phyloP scores from a whole-genome alignment of 2,113 vertebrate species.

The Paratilapia polleni region DNA sequence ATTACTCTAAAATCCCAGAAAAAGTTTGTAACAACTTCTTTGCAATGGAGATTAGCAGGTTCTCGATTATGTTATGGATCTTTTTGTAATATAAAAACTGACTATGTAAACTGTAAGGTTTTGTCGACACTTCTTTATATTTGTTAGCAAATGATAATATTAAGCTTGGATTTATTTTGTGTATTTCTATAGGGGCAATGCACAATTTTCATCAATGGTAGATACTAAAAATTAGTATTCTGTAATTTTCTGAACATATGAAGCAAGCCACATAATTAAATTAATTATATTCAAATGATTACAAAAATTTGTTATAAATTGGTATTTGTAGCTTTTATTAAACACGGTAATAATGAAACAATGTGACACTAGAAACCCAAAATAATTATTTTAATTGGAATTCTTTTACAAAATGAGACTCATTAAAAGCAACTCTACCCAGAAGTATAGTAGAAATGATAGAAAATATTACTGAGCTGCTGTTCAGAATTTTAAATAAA shows the following conservation, averaged over 20 bases:
- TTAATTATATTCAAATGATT: no score
- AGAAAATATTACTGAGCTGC: background rate
- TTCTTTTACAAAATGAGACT: constrained; percentile 41
- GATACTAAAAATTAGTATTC: background rate
- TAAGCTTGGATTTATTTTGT: background rate
- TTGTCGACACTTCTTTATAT: background rate
- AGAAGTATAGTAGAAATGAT: background rate
- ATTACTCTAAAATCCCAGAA: background rate
- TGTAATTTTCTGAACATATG: no score
- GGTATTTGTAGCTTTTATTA: background rate
- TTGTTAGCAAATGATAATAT: no score
- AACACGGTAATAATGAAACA: background rate
- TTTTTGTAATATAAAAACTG: background rate
- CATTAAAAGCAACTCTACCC: background rate
- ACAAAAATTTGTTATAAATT: no score
- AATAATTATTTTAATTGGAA: constrained; percentile 30
- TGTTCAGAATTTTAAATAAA: background rate
- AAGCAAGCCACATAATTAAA: no score
- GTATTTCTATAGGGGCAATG: background rate
- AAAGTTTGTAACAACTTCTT: no score
- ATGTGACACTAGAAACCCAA: constrained; percentile 1
- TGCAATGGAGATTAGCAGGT: background rate
- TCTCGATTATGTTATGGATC: background rate
- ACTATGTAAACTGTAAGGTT: background rate
- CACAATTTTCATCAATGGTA: background rate